Conservation (phyloP, 2,797 vertebrate species). For the Pseudotriccus pelzelni region DNA sequence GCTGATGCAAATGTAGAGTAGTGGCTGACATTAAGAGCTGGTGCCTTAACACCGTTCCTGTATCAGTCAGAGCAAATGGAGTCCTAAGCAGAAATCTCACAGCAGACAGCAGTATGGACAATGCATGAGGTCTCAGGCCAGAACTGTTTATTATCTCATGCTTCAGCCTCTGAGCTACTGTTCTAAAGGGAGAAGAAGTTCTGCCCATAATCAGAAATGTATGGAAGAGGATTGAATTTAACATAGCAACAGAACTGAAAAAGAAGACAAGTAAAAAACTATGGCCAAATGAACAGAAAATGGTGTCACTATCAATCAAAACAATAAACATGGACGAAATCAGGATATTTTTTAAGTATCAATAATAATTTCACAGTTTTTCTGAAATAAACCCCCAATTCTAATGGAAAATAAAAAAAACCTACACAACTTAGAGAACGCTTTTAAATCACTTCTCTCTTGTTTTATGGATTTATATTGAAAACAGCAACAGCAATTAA, state of each 20-base stretch:
- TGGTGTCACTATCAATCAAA: background rate
- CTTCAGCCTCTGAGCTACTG: background rate
- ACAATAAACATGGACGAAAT: background rate
- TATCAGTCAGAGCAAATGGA: background rate
- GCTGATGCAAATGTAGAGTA: fast-evolving
- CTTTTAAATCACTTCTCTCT: background rate
- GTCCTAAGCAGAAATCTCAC: background rate
- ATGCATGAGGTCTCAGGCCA: background rate
- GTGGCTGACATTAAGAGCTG: background rate
- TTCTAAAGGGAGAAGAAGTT: fast-evolving
- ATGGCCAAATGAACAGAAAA: background rate
- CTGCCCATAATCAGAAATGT: background rate
- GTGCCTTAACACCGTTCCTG: background rate
- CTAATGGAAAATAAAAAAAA: background rate
- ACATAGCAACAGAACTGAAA: background rate
- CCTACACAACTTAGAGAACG: background rate
- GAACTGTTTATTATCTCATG: background rate
- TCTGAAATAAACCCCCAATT: background rate
- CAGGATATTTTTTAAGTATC: background rate
- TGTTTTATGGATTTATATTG: background rate
- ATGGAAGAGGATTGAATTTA: background rate
- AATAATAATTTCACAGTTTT: background rate
- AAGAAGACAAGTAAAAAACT: background rate
- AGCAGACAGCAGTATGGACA: background rate
- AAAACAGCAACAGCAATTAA: background rate